Conservation (phyloP, 2,888 invertebrate species). For the Pyrocoelia pectoralis region DNA sequence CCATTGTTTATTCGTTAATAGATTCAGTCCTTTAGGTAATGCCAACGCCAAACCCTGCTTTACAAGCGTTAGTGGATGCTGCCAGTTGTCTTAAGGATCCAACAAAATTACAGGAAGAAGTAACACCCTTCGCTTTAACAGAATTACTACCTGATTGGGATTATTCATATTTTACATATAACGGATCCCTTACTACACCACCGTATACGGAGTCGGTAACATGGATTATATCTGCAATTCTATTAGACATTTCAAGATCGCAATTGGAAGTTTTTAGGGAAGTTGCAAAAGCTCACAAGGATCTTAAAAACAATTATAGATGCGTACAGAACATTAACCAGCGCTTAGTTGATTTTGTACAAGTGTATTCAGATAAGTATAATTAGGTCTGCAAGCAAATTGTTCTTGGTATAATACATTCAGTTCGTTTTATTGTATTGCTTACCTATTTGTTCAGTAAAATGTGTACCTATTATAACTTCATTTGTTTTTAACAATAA, state of each 20-base stretch:
- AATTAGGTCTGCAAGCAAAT: no score
- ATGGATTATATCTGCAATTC: constrained; percentile 14
- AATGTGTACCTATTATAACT: no score
- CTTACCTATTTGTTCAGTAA: no score
- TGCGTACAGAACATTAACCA: constrained; percentile 10
- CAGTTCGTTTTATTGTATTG: no score
- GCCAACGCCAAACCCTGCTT: neutral
- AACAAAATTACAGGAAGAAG: neutral
- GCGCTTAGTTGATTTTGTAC: neutral
- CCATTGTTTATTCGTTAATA: neutral
- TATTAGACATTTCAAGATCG: constrained; percentile 12
- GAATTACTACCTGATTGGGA: constrained; percentile 1
- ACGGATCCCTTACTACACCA: constrained; percentile 20
- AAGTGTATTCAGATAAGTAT: no score
- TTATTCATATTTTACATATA: constrained; percentile 20
- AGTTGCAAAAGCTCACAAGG: constrained; percentile 10
- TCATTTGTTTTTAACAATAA: no score
- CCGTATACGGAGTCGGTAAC: constrained; percentile 23
- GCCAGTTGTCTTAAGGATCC: constrained; percentile 4
- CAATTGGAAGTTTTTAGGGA: constrained; percentile 15
- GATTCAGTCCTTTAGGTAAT: constrained; percentile 11
- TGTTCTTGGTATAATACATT: no score
- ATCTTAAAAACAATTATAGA: constrained; percentile 17
- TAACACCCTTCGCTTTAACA: constrained; percentile 10
- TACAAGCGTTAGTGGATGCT: constrained; percentile 14